A percentile compares a stretch with the other conserved stretches of the same genome.
Evolutionary conservation across 1,140 invertebrate species (phyloP).

Genomic region (Aphelenchoides fujianensis): DNA sequence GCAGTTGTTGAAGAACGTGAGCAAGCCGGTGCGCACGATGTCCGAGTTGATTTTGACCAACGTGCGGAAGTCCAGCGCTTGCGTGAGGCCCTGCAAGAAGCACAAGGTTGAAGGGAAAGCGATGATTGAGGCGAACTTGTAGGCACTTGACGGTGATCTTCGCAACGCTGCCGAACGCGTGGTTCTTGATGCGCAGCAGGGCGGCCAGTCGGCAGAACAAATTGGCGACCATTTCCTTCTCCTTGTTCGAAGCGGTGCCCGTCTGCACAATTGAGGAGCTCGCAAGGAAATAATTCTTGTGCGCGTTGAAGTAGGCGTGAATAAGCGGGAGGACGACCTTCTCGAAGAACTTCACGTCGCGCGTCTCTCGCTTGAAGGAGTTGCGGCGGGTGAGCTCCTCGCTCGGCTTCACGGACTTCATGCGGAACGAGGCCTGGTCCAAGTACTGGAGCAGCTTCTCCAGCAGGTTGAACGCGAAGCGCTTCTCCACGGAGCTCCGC

Average conservation of each 20-base stretch:
- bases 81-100: constrained; percentile 53
- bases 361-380: constrained; percentile 88
- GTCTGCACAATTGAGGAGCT: constrained; percentile 70
- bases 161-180: constrained; percentile 92
- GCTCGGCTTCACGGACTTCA: constrained; percentile 90
- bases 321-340: constrained; percentile 96
- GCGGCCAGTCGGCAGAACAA: constrained; percentile 94
- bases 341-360: constrained; percentile 97
- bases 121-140: too few species aligned
- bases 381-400: constrained; percentile 84
- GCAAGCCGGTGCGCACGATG: constrained; percentile 93
- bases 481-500: constrained; percentile 77
- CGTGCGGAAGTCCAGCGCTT: constrained; percentile 68
- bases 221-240: constrained; percentile 98
- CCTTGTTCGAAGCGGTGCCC: constrained; percentile 90
- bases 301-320: constrained; percentile 97
- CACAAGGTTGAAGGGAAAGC: too few species aligned
- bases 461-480: constrained; percentile 92
- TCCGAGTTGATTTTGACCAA: constrained; percentile 96
- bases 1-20: constrained; percentile 98
- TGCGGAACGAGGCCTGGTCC: constrained; percentile 91
- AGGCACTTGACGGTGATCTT: constrained; percentile 89
- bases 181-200: constrained; percentile 80
- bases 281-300: constrained; percentile 84
- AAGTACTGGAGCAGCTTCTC: constrained; percentile 95